phyloP scores from a whole-genome alignment of 2,113 vertebrate genomes.

The Mesembrinibis cayennensis region DNA sequence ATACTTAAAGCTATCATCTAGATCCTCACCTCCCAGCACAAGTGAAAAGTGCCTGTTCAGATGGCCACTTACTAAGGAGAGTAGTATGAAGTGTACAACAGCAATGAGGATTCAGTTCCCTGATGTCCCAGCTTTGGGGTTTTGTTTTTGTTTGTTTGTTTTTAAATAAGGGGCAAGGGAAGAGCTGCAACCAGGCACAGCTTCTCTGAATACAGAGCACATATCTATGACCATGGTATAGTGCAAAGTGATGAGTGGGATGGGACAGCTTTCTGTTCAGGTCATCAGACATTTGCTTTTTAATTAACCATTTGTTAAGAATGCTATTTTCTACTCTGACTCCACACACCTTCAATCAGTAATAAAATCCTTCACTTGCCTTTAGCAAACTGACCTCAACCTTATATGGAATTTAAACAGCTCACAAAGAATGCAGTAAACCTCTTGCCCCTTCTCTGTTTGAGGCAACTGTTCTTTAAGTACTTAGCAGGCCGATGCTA shows the following conservation, averaged over 20 bases:
- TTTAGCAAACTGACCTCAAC: neutral
- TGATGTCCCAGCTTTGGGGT: neutral
- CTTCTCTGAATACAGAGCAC: neutral
- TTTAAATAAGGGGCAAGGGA: neutral
- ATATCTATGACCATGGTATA: neutral
- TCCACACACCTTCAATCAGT: neutral
- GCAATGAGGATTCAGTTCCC: neutral
- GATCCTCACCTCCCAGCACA: neutral
- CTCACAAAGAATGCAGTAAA: constrained; percentile 39
- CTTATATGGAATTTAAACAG: constrained; percentile 9
- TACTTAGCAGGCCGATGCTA: neutral
- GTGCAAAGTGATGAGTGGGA: neutral
- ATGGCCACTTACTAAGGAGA: neutral
- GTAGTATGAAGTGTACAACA: neutral
- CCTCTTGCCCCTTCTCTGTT: neutral
- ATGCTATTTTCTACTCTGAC: neutral
- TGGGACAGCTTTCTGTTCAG: neutral
- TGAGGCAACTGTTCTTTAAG: neutral
- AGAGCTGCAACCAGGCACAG: neutral
- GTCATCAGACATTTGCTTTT: neutral
- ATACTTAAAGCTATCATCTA: neutral
- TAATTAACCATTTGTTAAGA: neutral
- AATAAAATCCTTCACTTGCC: neutral
- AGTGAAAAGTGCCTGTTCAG: neutral
- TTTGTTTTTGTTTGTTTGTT: neutral